phyloP scores from a whole-genome alignment of 2,888 invertebrate genomes.

The Ophion ventricosus region DNA sequence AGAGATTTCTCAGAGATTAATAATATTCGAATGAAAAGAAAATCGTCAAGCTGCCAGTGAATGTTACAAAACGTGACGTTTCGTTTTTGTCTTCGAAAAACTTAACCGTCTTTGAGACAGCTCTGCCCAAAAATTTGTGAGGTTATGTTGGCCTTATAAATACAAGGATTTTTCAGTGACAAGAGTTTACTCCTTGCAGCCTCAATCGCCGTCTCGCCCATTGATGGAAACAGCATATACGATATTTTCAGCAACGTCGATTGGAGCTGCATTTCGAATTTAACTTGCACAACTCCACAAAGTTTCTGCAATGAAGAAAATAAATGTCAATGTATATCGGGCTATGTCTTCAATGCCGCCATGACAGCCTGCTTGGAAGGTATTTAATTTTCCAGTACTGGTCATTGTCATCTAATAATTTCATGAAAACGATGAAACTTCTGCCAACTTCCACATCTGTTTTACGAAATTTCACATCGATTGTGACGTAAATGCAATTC shows the following conservation, averaged over 20 bases:
- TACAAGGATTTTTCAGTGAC: too few relatives aligned
- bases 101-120: too few relatives aligned
- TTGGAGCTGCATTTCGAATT: conserved; percentile 63
- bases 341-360: conserved; percentile 67
- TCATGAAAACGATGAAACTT: neutral
- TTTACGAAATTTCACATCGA: neutral
- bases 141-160: too few relatives aligned
- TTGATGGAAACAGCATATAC: neutral
- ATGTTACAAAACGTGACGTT: neutral
- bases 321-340: conserved; percentile 69
- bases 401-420: conserved; percentile 1
- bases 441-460: too few relatives aligned
- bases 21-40: too few relatives aligned
- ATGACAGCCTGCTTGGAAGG: conserved; percentile 73
- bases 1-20: too few relatives aligned
- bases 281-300: conserved; percentile 66
- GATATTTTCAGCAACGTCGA: conserved; percentile 17
- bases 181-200: neutral
- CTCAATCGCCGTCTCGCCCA: neutral
- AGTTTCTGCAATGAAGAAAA: conserved; percentile 67
- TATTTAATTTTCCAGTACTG: conserved; percentile 46
- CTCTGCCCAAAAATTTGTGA: too few relatives aligned
- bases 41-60: too few relatives aligned
- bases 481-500: neutral
- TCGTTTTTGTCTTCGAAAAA: neutral